phyloP scores from a whole-genome alignment of 2,888 invertebrate genomes.

The Frankliniella fusca region DNA sequence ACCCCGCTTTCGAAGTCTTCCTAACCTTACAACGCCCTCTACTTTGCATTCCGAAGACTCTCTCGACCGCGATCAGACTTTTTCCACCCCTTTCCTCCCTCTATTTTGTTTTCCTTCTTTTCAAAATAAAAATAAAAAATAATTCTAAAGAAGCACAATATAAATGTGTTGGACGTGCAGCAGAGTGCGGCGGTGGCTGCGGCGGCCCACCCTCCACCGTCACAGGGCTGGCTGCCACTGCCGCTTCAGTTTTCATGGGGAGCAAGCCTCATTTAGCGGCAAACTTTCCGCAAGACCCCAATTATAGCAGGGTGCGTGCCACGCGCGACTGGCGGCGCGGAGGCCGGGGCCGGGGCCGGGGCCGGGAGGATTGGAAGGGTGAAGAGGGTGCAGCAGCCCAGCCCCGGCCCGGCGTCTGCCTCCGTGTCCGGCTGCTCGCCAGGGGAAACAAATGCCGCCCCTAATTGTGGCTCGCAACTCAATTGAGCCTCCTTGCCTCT shows the following conservation, averaged over 20 bases:
- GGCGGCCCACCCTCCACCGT: background rate
- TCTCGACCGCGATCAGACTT: background rate
- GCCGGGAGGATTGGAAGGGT: background rate
- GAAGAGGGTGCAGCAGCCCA: no score
- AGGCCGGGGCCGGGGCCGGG: background rate
- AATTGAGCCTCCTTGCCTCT: background rate
- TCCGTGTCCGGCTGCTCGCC: background rate
- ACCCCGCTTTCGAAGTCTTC: no score
- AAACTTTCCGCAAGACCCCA: conserved; percentile 21
- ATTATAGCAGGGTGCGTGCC: conserved; percentile 9
- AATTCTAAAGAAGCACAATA: background rate
- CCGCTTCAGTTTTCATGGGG: background rate
- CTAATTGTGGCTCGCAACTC: conserved; percentile 13
- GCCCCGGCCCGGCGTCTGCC: no score
- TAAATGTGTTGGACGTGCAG: background rate
- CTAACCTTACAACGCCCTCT: no score
- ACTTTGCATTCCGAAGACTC: no score
- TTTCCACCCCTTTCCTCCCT: no score
- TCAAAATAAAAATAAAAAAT: background rate
- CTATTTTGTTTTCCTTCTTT: no score
- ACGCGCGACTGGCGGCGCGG: background rate
- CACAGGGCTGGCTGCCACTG: background rate
- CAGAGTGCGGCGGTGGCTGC: background rate
- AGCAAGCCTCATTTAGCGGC: conserved; percentile 9
- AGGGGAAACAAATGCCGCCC: background rate